A percentile compares a stretch with the other conserved stretches of the same genome.
phyloP scores from a whole-genome alignment of 2,113 vertebrate species.

The Zingel zingel region DNA sequence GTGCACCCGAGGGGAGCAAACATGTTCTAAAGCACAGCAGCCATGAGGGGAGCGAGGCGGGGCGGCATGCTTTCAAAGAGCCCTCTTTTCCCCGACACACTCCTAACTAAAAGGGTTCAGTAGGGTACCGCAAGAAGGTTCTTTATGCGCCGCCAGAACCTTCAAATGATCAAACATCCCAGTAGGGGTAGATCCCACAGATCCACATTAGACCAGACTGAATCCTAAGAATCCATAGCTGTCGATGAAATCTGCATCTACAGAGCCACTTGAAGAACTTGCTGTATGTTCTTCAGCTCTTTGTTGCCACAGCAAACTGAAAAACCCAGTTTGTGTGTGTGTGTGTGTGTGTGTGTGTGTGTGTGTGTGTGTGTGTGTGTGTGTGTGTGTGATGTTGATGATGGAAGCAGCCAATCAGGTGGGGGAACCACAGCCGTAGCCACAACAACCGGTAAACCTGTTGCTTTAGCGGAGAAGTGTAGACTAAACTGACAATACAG shows the following conservation, averaged over 20 bases:
- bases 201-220: background rate
- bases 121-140: background rate
- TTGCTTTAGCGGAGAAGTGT: constrained; percentile 36
- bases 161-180: background rate
- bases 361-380: background rate
- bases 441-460: constrained; percentile 58
- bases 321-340: background rate
- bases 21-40: constrained; percentile 32
- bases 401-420: constrained; percentile 34
- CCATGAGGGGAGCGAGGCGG: background rate
- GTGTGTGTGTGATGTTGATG: background rate
- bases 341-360: background rate
- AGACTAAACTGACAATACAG: constrained; percentile 75
- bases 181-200: background rate
- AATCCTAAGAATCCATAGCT: background rate
- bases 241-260: background rate
- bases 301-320: constrained; percentile 38
- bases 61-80: background rate
- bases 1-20: constrained; percentile 63
- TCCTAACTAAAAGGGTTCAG: background rate
- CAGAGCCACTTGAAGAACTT: constrained; percentile 1
- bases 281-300: constrained; percentile 8
- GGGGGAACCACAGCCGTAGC: constrained; percentile 17
- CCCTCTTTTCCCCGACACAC: background rate
- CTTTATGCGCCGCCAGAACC: background rate